Conservation (phyloP, 2,113 vertebrate species). For the Polypterus bichir region DNA sequence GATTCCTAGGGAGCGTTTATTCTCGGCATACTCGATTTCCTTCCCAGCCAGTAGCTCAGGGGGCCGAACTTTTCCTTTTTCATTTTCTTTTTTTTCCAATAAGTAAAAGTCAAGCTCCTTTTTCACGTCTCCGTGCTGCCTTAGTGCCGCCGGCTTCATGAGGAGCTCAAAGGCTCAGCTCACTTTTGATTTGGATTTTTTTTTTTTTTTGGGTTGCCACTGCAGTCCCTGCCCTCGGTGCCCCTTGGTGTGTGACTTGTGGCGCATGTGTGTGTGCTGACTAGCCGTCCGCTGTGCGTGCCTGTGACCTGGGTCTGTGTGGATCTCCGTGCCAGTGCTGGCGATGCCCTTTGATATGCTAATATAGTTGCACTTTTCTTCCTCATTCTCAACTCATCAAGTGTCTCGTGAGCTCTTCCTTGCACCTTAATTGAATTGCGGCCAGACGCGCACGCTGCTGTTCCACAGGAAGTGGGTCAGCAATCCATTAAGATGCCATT, state of each 20-base stretch:
- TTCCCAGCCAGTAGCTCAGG: constrained; percentile 37
- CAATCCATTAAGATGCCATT: constrained; percentile 98
- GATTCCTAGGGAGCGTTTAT: constrained; percentile 37
- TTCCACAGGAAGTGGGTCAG: constrained; percentile 91
- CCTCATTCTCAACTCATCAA: constrained; percentile 41
- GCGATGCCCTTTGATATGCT: constrained; percentile 1
- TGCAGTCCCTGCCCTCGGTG: no score
- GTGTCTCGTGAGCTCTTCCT: constrained; percentile 51
- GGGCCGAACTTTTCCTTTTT: neutral
- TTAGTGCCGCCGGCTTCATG: constrained; percentile 23
- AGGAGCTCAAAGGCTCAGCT: constrained; percentile 14
- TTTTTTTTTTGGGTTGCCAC: neutral
- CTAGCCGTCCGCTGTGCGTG: no score
- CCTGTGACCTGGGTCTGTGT: neutral
- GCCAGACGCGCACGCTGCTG: constrained; percentile 73
- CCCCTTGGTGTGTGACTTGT: no score
- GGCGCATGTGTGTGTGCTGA: no score
- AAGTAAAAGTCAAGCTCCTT: constrained; percentile 26
- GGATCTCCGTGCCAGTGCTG: no score
- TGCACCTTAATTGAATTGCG: constrained; percentile 73
- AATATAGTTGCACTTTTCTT: constrained; percentile 19
- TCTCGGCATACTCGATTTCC: constrained; percentile 46
- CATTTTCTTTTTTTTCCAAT: constrained; percentile 10
- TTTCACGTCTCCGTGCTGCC: constrained; percentile 33
- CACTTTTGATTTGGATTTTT: neutral